Conservation (phyloP, 2,113 vertebrate genomes). For the Dipodomys spectabilis region DNA sequence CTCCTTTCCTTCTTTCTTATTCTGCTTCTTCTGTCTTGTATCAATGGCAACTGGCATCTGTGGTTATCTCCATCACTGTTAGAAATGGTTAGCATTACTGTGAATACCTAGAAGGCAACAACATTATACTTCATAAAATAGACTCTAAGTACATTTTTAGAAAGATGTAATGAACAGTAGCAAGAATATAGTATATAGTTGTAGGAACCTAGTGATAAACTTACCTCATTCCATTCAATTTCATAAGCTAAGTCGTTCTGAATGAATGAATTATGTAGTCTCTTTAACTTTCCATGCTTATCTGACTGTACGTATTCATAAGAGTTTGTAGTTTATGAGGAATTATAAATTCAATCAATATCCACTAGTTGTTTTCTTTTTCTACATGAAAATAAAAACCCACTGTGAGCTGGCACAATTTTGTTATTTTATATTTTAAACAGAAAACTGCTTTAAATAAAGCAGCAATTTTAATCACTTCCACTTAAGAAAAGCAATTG, state of each 20-base stretch:
- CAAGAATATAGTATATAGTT: not conserved
- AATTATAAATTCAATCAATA: not conserved
- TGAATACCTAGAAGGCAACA: not conserved
- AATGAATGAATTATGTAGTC: not conserved
- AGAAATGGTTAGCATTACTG: not conserved
- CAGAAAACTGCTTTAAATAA: slow-evolving; percentile 30
- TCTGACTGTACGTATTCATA: not conserved
- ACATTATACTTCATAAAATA: not conserved
- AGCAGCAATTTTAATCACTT: not conserved
- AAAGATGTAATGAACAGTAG: not conserved
- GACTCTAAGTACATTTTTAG: not conserved
- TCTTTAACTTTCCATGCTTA: not conserved
- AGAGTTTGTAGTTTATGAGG: slow-evolving; percentile 8
- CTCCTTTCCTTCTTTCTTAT: not conserved
- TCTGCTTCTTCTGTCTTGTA: not conserved
- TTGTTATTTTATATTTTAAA: slow-evolving; percentile 22
- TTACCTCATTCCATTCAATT: not conserved
- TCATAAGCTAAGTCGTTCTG: not conserved
- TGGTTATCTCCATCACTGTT: not conserved
- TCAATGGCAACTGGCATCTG: not conserved
- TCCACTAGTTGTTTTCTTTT: not conserved
- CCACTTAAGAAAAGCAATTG: not conserved
- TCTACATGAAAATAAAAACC: slow-evolving; percentile 27
- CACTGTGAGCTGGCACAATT: not conserved
- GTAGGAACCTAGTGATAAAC: not conserved